Conservation (phyloP, 1,140 invertebrate species). For the Papilio machaon region DNA sequence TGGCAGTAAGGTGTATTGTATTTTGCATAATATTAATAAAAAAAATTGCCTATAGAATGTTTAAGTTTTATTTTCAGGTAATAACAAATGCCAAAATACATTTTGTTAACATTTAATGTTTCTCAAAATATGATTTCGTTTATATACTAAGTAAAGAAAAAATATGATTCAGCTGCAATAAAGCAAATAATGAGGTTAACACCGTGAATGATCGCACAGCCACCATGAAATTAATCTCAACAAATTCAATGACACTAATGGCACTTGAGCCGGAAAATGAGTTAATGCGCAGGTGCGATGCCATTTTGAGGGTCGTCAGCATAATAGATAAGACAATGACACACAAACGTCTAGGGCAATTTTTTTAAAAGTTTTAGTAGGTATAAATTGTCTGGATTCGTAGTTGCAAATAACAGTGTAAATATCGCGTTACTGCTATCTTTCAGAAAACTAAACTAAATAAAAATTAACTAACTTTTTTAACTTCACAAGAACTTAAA, state of each 20-base stretch:
- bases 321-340: background rate
- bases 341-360: background rate
- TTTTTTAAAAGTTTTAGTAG: background rate
- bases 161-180: slow-evolving; percentile 10
- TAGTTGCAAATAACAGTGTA: too few species aligned
- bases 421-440: too few species aligned
- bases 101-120: background rate
- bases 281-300: slow-evolving; percentile 31
- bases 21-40: background rate
- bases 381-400: too few species aligned
- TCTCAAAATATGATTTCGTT: background rate
- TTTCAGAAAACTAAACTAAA: too few species aligned
- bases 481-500: too few species aligned
- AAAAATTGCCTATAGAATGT: background rate
- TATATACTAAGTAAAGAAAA: background rate
- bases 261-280: slow-evolving; percentile 35
- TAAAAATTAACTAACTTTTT: too few species aligned
- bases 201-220: slow-evolving; percentile 13
- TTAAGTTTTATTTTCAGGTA: too few species aligned
- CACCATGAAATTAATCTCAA: slow-evolving; percentile 19
- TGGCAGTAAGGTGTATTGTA: background rate
- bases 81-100: background rate
- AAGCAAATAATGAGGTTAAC: background rate
- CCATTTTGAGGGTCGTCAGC: slow-evolving; percentile 10
- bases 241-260: slow-evolving; percentile 35